These are phyloP conservation scores for Lepus timidus DNA, from an alignment of 2,113 vertebrate genomes.

Conservation along the genomic window DNA sequence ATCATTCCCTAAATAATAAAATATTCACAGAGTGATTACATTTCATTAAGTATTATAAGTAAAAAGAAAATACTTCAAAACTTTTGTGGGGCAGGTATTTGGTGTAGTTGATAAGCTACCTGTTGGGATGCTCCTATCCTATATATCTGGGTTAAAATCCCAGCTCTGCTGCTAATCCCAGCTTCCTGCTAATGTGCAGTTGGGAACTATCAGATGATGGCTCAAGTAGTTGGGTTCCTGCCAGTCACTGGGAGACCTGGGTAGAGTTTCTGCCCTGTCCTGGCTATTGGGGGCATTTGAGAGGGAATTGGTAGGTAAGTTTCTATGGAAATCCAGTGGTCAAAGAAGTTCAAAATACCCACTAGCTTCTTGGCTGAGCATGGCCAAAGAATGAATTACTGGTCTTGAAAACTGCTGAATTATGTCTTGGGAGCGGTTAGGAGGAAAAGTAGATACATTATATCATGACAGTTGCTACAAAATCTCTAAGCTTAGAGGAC, in stretches of 20 bases:
- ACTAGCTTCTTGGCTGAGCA: not conserved
- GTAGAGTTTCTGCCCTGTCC: too few relatives aligned
- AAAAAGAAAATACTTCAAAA: too few relatives aligned
- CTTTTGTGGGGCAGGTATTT: too few relatives aligned
- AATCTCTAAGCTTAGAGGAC: conserved; percentile 15
- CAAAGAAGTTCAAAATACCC: conserved; percentile 19
- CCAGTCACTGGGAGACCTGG: too few relatives aligned
- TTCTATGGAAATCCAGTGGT: not conserved
- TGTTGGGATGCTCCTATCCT: too few relatives aligned
- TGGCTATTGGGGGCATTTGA: too few relatives aligned
- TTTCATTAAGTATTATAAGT: not conserved
- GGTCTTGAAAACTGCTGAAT: conserved; percentile 21
- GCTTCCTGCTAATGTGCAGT: too few relatives aligned
- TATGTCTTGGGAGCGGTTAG: conserved; percentile 41
- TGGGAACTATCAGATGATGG: too few relatives aligned
- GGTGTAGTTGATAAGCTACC: too few relatives aligned
- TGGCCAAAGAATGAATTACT: conserved; percentile 45
- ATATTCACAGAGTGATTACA: not conserved
- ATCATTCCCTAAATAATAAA: not conserved
- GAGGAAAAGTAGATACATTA: not conserved
- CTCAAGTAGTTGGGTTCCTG: too few relatives aligned
- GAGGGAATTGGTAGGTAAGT: not conserved
- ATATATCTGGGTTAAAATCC: too few relatives aligned
- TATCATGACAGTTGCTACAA: not conserved
- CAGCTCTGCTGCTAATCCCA: too few relatives aligned